Evolutionary conservation across 2,797 vertebrate species (phyloP), one percentile per base, ranked within the genome.

Genomic region (Tiaroga cobitis): DNA sequence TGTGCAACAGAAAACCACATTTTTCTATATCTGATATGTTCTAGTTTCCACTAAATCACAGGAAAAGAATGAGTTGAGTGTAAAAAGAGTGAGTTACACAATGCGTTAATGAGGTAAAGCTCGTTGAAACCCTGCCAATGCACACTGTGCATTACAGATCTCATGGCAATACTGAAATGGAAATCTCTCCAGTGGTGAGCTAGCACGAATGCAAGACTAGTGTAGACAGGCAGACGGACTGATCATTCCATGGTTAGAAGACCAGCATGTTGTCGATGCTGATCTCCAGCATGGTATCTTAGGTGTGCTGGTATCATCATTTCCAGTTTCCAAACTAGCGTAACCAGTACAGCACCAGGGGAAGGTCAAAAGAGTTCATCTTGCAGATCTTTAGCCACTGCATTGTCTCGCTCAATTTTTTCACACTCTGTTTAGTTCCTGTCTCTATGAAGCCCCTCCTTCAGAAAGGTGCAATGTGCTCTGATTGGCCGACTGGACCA

Each of bases 181-280:
- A 51, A 67, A 43, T 83, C 16, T 83, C 24, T 83, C 69, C 41
- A 61, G 46, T 59, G 74, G 69, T 59, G 68, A 43, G 26, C 81
- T 37, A 59, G 37, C 37, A 43, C 49, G 46, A 75, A 67, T 2
- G n/a, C 59, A 21, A 76, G 37, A 67, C 82, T 68, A 77, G 82
- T 84, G 18, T 69, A 77, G 82, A 77, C 74, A 84, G 56, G 82
- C 16, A 80, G 39, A 32, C n/a, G 13, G 26, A 80, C 8, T 8
- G 37, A 80, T 67, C 37, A n/a, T 39, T n/a, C 37, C 24, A n/a
- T 78, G 56, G 37, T 78, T 61, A 29, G n/a, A 78, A 43, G 37
- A 78, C 56, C 56, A 61, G 54, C 54, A 61, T 59, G 24, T 26
- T 41, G n/a, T 39, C 8, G 15, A 78, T 61, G 54, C 15, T n/a